Conservation (phyloP, 2,888 invertebrate genomes). For the Macrosiphum euphorbiae region DNA sequence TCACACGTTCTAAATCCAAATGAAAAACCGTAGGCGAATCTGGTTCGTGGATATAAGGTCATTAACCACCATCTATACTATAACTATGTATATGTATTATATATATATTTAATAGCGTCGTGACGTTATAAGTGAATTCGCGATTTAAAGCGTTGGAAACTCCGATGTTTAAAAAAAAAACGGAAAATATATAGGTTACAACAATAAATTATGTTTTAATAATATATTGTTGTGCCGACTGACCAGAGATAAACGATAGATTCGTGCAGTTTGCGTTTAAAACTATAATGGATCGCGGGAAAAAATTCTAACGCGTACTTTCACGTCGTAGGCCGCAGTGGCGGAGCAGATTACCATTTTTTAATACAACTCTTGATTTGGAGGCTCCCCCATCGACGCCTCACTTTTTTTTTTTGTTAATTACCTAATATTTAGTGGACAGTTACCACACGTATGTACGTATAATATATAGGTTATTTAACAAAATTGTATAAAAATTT, state of each 20-base stretch:
- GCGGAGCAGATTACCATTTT: not conserved
- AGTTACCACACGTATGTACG: not conserved
- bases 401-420: not conserved
- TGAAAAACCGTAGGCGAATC: conserved; percentile 56
- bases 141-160: not conserved
- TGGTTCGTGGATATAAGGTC: conserved; percentile 49
- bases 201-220: not conserved
- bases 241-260: not conserved
- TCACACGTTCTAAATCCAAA: conserved; percentile 29
- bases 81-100: not conserved
- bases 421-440: not conserved
- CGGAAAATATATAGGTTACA: not conserved
- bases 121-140: not conserved
- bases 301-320: not conserved
- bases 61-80: not conserved
- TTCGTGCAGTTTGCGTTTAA: not conserved
- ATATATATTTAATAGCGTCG: not conserved
- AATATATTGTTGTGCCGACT: not conserved
- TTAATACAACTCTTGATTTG: not conserved
- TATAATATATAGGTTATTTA: not conserved
- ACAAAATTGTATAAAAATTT: not conserved
- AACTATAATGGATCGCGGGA: not conserved
- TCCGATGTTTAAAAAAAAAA: not conserved
- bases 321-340: not conserved
- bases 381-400: not conserved